Conservation (phyloP, 1,140 invertebrate genomes). For the Drosophila biarmipes region DNA sequence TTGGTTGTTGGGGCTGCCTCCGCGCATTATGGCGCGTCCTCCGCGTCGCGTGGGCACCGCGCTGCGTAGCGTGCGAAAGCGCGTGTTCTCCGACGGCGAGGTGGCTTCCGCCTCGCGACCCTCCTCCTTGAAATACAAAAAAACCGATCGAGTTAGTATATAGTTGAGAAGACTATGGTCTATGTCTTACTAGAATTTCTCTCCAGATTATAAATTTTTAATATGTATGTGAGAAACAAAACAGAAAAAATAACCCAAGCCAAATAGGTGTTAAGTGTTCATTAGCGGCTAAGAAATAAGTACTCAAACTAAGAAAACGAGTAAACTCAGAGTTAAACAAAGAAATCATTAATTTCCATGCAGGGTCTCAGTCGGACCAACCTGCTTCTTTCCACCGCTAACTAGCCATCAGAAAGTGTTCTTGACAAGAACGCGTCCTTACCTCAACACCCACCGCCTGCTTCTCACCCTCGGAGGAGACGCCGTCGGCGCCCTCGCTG, state of each 20-base stretch:
- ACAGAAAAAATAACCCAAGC: too few species aligned
- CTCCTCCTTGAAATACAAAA: conserved; percentile 85
- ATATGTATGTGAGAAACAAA: too few species aligned
- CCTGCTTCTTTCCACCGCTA: background rate
- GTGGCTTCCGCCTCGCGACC: conserved; percentile 89
- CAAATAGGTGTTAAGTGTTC: too few species aligned
- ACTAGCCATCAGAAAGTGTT: background rate
- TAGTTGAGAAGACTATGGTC: background rate
- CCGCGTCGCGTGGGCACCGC: conserved; percentile 66
- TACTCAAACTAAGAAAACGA: too few species aligned
- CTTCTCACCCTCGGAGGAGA: conserved; percentile 88
- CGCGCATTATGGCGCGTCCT: conserved; percentile 54
- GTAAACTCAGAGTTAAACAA: background rate
- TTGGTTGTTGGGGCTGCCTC: conserved; percentile 33
- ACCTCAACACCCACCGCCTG: conserved; percentile 85
- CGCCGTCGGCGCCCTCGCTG: conserved; percentile 84
- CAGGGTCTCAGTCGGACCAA: background rate
- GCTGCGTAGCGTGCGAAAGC: conserved; percentile 70
- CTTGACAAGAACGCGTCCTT: conserved; percentile 1
- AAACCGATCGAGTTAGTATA: background rate
- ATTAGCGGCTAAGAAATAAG: too few species aligned
- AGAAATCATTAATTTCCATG: background rate
- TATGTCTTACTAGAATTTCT: background rate
- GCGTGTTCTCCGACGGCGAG: conserved; percentile 85
- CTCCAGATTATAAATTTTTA: too few species aligned